Evolutionary conservation across 1,140 invertebrate genomes (phyloP), one percentile per base, ranked within the genome.

Genomic region (Caenorhabditis remanei): DNA sequence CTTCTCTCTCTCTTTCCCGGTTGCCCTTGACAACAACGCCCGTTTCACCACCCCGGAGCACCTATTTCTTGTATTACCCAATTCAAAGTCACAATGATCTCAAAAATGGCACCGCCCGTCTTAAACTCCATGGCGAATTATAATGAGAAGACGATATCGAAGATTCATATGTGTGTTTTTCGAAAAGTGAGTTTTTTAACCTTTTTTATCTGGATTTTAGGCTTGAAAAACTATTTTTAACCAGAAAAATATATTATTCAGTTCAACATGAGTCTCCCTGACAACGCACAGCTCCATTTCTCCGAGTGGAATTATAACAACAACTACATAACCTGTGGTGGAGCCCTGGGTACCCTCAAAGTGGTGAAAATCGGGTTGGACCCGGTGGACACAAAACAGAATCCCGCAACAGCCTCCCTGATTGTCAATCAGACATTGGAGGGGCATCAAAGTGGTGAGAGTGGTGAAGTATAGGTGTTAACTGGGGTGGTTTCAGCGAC

Each of bases 281-380:
- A 50, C 11, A 11, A 79, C 14, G 43, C n/a, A 46, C 21, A 50
- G n/a, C 71, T 50, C 9, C 43, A 79, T 79, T 79, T 79, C 53
- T 41, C 71, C n/a, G 71, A 79, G n/a, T 79, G 71, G 71, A 79
- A 79, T 24, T 16, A 79, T 5, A 79, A 79, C 46, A 79, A 46
- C 24, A 79, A 79, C 24, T 79, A 9, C 14, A 50, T 79, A 21
- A 46, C 46, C 7, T 21, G 19, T 24, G 71, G 71, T 11, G 71
- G 71, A 8, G 71, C 71, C 0, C n/a, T 50, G n/a, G 71, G 71
- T 5, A 48, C 32, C 1, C 21, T 79, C 46, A 79, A 24, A 13
- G 21, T 50, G 2, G 46, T 79, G 2, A 79, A 79, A 53, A 79
- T 79, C 7, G 46, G 46, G 24, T 46, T 50, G 46, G 71, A 79